A percentile compares a stretch with the other conserved stretches of the same genome.
phyloP scores from a whole-genome alignment of 2,888 invertebrate species.

The Pristionchus entomophagus region DNA sequence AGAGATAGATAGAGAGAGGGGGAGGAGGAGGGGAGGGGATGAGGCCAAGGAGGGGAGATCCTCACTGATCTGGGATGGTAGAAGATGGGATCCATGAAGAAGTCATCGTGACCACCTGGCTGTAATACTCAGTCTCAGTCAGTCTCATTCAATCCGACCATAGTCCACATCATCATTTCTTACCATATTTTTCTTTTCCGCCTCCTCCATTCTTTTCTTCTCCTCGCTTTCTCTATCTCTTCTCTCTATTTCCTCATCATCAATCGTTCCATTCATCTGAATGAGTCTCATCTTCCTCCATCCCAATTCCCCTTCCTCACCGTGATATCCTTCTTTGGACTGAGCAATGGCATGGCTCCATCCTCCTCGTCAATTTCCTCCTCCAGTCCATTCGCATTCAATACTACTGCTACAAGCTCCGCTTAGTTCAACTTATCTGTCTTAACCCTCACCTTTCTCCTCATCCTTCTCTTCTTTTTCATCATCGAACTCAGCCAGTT shows the following conservation, averaged over 20 bases:
- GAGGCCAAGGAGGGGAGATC: neutral
- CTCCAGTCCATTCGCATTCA: constrained; percentile 20
- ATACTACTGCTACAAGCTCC: neutral
- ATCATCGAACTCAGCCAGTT: neutral
- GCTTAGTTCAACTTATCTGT: neutral
- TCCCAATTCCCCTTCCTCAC: too few species aligned
- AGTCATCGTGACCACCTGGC: constrained; percentile 41
- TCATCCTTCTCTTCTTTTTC: neutral
- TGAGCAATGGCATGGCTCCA: neutral
- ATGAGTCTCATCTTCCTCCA: too few species aligned
- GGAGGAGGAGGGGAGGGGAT: neutral
- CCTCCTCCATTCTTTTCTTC: neutral
- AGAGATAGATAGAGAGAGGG: neutral
- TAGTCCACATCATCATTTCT: neutral
- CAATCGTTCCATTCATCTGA: too few species aligned
- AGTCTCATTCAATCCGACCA: neutral
- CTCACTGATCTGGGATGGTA: constrained; percentile 41
- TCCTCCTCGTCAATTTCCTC: neutral
- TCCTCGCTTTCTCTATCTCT: neutral
- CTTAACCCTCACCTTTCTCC: neutral
- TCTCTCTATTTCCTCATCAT: neutral
- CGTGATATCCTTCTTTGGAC: neutral
- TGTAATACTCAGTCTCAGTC: neutral
- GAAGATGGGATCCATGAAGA: constrained; percentile 47
- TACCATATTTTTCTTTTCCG: neutral